Base-by-base conservation (phyloP, 1,140 invertebrate species). In the Leguminivora glycinivorella region DNA sequence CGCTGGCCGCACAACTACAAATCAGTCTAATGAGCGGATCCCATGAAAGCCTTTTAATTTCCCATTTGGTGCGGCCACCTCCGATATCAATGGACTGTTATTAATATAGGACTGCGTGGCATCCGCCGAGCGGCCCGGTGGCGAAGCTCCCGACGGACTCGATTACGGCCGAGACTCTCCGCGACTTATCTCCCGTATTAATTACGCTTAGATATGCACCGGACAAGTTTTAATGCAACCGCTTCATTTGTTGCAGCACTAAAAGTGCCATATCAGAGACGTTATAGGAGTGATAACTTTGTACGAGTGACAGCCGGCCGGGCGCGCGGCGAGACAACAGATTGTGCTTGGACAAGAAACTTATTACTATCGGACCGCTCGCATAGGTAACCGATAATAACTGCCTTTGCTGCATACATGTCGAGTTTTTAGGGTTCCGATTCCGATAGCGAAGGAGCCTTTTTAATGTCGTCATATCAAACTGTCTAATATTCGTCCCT, bases 31-130 rank as follows among this genome's bases (percentile, higher is more conserved):
- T 87, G 86, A 88, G 82, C 77, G 79, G 80, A 87, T 83, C 82
- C 80, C 80, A 85, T 90, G 84, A 88, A 88, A 91, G 87, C 83
- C 87, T 89, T 89, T 91, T 91, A 89, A 91, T 91, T 91, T 87
- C 84, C 83, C 87, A 89, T 91, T 88, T 85, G 70, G 83, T 83
- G 75, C 79, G 81, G 76, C 76, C 83, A 82, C 80, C 77, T 75
- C 75, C 76, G 88, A 89, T 88, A 90, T 81, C 85, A 79, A 67
- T 66, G 82, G 84, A 84, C 84, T 79, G 83, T 85, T 89, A 89
- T 89, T 89, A 90, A 90, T 89, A 88, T 78, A 85, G 81, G 82
- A 74, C 72, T 77, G 63, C 72, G 76, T 78, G 80, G 82, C 78
- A 78, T 80, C 81, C 81, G 81, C 84, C 82, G 40, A 40, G 52